These are phyloP conservation scores for Coregonus ussuriensis DNA, from an alignment of 2,797 vertebrate genomes.

Conservation along the genomic window DNA sequence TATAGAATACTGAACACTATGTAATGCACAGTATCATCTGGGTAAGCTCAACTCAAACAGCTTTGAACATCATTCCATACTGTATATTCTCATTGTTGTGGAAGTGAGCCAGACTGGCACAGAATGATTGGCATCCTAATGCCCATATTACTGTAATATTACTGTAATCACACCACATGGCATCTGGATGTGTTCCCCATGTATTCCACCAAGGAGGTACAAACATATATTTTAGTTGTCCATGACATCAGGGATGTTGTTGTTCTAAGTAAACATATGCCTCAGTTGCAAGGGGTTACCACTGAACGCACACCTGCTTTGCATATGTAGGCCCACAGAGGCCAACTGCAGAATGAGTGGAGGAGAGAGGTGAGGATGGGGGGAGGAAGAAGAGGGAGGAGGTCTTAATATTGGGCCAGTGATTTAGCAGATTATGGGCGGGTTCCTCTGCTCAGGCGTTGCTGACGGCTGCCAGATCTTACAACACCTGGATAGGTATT, in stretches of 20 bases:
- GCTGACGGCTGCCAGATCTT: neutral
- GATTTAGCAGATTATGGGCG: constrained; percentile 14
- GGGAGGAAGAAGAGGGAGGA: neutral
- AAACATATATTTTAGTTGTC: neutral
- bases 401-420: neutral
- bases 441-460: neutral
- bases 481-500: too few relatives aligned
- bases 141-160: too few relatives aligned
- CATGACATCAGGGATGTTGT: neutral
- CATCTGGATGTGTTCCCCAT: neutral
- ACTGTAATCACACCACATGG: neutral
- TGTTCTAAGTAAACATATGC: constrained; percentile 13
- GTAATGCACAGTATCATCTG: too few relatives aligned
- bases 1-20: too few relatives aligned
- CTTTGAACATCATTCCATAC: too few relatives aligned
- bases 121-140: too few relatives aligned
- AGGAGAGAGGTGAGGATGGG: too few relatives aligned
- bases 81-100: too few relatives aligned
- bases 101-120: too few relatives aligned
- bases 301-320: constrained; percentile 5
- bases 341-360: neutral
- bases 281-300: constrained; percentile 13
- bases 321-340: neutral
- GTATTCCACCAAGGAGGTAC: too few relatives aligned
- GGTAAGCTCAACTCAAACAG: too few relatives aligned